phyloP scores from a whole-genome alignment of 2,113 vertebrate genomes.

The Rhombomys opimus region DNA sequence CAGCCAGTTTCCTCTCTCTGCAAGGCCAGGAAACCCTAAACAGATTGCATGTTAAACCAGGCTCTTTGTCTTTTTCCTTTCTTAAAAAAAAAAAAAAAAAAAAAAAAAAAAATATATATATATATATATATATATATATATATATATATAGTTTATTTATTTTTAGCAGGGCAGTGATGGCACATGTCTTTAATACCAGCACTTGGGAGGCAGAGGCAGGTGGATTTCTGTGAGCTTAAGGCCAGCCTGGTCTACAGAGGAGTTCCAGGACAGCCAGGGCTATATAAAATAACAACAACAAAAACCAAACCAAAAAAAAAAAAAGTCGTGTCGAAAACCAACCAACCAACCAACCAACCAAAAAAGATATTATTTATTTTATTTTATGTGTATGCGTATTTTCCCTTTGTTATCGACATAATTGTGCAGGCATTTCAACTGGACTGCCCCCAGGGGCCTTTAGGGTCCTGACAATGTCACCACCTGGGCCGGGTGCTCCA shows the following conservation, averaged over 20 bases:
- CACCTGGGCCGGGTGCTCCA: too few species aligned
- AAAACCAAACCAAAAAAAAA: not conserved
- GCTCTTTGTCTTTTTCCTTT: not conserved
- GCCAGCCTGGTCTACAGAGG: not conserved
- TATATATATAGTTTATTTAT: not conserved
- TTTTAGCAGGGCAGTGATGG: not conserved
- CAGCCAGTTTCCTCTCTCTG: not conserved
- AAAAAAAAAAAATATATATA: too few species aligned
- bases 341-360: not conserved
- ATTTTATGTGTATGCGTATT: not conserved
- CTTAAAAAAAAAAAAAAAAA: too few species aligned
- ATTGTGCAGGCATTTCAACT: too few species aligned
- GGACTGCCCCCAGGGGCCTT: too few species aligned
- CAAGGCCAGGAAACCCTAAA: not conserved
- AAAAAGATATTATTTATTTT: not conserved
- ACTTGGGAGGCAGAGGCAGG: not conserved
- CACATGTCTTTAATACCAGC: not conserved
- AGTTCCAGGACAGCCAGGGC: not conserved
- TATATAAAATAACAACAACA: not conserved
- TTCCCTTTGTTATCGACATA: not conserved
- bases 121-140: too few species aligned
- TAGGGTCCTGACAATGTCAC: too few species aligned
- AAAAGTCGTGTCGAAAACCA: not conserved
- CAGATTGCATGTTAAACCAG: not conserved
- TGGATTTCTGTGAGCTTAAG: not conserved